phyloP scores from a whole-genome alignment of 2,888 invertebrate species.

The Drosophila kokeensis region DNA sequence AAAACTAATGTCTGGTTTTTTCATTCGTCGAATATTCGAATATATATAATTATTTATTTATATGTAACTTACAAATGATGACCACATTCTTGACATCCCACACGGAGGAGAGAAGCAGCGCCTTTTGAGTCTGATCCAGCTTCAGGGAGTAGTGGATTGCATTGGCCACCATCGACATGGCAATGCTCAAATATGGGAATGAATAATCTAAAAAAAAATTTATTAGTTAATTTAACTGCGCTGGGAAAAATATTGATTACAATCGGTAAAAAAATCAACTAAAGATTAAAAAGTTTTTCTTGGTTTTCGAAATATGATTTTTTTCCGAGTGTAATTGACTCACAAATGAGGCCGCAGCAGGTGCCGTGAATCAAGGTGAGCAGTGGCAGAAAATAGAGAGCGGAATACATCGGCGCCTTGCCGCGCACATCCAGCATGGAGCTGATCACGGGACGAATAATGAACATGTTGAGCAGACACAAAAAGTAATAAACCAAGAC shows the following conservation, averaged over 20 bases:
- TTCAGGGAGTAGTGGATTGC: constrained; percentile 96
- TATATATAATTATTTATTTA: background rate
- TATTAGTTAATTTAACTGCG: background rate
- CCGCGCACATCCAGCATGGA: constrained; percentile 89
- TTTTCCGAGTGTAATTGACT: constrained; percentile 64
- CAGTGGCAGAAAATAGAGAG: constrained; percentile 96
- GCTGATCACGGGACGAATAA: constrained; percentile 91
- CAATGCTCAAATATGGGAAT: constrained; percentile 96
- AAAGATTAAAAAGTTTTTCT: background rate
- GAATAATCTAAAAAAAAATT: constrained; percentile 90
- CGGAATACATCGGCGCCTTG: constrained; percentile 94
- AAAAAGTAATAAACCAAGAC: constrained; percentile 95
- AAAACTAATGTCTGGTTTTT: background rate
- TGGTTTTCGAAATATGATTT: background rate
- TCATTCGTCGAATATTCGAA: background rate
- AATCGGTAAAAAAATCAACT: background rate
- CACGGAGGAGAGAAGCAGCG: constrained; percentile 90
- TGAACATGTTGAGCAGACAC: constrained; percentile 91
- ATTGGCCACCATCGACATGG: constrained; percentile 95
- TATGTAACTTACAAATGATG: constrained; percentile 86
- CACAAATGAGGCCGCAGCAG: constrained; percentile 96
- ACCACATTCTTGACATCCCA: constrained; percentile 92
- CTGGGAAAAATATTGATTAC: background rate
- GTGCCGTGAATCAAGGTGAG: constrained; percentile 94
- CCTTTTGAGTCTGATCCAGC: constrained; percentile 92